Base-by-base conservation (phyloP, 2,113 vertebrate genomes). In the Symphodus melops region DNA sequence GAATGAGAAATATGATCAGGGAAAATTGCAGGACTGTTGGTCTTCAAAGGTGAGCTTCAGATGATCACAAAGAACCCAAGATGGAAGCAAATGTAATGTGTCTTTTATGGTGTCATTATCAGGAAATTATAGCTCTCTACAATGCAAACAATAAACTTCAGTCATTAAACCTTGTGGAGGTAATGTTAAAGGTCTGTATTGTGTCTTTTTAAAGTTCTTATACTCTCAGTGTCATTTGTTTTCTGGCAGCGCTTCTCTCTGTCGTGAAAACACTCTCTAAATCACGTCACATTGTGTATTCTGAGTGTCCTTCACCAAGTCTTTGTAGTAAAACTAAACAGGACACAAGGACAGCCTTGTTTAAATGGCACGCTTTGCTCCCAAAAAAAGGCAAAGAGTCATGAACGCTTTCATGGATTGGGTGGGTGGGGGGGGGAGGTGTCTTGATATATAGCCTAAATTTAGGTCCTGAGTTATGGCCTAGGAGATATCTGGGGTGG, bases 1-100 rank as follows among this genome's bases (percentile, higher is more conserved):
- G 95, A 97, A 95, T 92, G 94, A 95, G 94, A 91, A 80, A 91
- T 93, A 91, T 86, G 91, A 95, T 95, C 95, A 20, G 54, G 65
- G 49, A 36, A 9, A 68, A 66, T 14, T 21, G 21, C 66, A 62
- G 66, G 77, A 76, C 72, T 41, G 4, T 33, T 41, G 39, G 39
- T 33, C 28, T 33, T 33, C 28, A 23, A 41, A 42, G 12, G 23
- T 63, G 46, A 58, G 61, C 63, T 36, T 55, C 46, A 75, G 36
- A 72, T 59, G 57, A 73, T 33, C 28, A 80, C 46, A 49, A 56
- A 57, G 56, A 62, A 51, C 49, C 21, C 49, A 46, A 9, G 4
- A 5, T 36, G n/a, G 5, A 62, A 0, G 42, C 57, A 61, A 33
- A 59, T 69, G 36, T 65, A 42, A 68, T 23, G 14, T 59, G 60